Conservation (phyloP, 2,797 vertebrate species). For the Tokudaia muenninki region DNA sequence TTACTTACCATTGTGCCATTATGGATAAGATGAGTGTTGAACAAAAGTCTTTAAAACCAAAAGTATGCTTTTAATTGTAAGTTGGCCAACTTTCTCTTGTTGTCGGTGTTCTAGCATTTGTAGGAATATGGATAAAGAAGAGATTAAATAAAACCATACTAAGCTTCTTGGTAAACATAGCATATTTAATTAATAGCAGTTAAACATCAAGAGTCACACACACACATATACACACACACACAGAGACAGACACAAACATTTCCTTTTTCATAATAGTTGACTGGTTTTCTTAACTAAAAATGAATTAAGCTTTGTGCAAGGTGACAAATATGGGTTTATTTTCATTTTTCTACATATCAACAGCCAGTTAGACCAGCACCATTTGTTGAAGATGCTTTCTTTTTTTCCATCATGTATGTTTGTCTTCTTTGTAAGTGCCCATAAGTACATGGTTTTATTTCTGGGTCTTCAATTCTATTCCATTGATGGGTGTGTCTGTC, state of each 20-base stretch:
- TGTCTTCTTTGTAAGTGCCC: too few species aligned
- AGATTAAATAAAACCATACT: neutral
- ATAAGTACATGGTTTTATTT: too few species aligned
- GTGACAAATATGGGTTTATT: too few species aligned
- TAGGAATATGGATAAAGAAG: neutral
- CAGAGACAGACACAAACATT: neutral
- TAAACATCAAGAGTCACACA: neutral
- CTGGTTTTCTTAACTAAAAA: neutral
- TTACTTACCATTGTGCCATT: neutral
- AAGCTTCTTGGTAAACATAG: neutral
- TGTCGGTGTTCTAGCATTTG: neutral
- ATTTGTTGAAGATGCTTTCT: too few species aligned
- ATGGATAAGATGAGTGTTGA: neutral
- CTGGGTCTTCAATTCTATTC: too few species aligned
- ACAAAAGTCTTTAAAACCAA: neutral
- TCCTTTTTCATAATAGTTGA: neutral
- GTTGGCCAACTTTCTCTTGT: neutral
- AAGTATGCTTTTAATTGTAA: neutral
- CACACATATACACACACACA: neutral
- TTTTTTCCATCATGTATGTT: too few species aligned
- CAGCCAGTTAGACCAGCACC: too few species aligned
- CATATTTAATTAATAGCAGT: neutral
- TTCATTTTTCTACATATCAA: too few species aligned
- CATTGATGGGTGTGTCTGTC: too few species aligned
- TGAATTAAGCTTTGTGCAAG: too few species aligned